phyloP scores from a whole-genome alignment of 2,113 vertebrate genomes.

The Pachycephala philippinensis region DNA sequence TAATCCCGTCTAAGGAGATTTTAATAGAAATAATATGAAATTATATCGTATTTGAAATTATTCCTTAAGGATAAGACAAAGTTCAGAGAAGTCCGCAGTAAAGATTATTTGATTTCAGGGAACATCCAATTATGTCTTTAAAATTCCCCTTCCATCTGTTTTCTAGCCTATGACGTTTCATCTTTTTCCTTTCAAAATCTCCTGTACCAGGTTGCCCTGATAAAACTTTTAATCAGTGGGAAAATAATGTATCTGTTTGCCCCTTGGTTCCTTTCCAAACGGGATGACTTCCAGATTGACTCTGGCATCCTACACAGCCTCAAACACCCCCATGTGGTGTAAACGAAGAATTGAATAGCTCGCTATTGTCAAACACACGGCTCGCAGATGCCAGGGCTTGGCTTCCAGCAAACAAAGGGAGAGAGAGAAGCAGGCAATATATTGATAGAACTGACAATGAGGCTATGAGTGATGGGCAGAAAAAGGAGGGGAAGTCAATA shows the following conservation, averaged over 20 bases:
- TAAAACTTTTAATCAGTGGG: neutral
- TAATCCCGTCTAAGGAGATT: neutral
- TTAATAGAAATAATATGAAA: neutral
- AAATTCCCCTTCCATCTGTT: neutral
- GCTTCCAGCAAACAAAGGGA: neutral
- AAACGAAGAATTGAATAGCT: neutral
- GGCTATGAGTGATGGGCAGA: neutral
- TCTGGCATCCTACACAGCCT: neutral
- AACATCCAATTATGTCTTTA: neutral
- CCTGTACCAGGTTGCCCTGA: neutral
- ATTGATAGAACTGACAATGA: neutral
- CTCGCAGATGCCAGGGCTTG: neutral
- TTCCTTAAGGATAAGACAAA: neutral
- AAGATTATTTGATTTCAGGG: neutral
- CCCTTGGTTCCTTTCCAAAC: neutral
- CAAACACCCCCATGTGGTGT: constrained; percentile 29
- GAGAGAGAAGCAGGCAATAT: neutral
- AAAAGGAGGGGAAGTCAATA: neutral
- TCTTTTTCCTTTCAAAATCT: neutral
- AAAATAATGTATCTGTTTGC: neutral
- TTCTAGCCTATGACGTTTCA: neutral
- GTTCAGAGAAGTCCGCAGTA: neutral
- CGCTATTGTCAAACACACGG: neutral
- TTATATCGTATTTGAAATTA: neutral
- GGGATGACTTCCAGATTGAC: neutral